Evolutionary conservation across 2,888 invertebrate genomes (phyloP).

Genomic region (Falcaria lacertinaria): DNA sequence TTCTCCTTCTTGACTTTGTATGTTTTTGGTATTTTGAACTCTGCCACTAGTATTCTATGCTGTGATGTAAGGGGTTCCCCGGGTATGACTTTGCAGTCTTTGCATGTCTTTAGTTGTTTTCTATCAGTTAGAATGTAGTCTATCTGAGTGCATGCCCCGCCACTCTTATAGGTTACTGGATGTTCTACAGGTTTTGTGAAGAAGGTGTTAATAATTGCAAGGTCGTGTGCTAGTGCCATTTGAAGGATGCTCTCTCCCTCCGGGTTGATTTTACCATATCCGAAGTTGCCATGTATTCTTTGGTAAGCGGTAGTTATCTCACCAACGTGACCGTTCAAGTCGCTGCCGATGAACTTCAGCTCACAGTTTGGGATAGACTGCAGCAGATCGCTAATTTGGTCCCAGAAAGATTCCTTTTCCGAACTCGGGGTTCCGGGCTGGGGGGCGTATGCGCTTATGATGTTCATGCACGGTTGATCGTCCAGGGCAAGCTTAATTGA

Average conservation of each 20-base stretch:
- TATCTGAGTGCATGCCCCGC: too few relatives aligned
- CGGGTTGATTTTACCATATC: background rate
- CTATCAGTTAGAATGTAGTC: too few relatives aligned
- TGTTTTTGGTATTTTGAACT: too few relatives aligned
- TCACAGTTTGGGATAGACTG: conserved; percentile 2
- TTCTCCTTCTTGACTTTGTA: too few relatives aligned
- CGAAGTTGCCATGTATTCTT: background rate
- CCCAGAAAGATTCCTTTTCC: conserved; percentile 8
- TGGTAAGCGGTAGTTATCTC: background rate
- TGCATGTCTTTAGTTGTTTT: too few relatives aligned
- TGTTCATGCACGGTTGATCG: conserved; percentile 10
- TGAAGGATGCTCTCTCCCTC: conserved; percentile 6
- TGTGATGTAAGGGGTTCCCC: too few relatives aligned
- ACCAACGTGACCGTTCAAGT: conserved; percentile 9
- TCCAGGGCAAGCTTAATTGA: conserved; percentile 8
- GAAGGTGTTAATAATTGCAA: too few relatives aligned
- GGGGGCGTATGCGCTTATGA: conserved; percentile 5
- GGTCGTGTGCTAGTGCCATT: background rate
- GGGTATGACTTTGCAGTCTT: too few relatives aligned
- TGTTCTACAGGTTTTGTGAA: too few relatives aligned
- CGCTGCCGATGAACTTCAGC: conserved; percentile 5
- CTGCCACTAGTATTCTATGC: too few relatives aligned
- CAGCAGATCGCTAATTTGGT: conserved; percentile 3
- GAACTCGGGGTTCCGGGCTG: background rate
- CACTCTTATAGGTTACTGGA: too few relatives aligned